Evolutionary conservation across 2,888 invertebrate genomes (phyloP), one percentile per base, ranked within the genome.

Genomic region (Zaprionus lineosus): DNA sequence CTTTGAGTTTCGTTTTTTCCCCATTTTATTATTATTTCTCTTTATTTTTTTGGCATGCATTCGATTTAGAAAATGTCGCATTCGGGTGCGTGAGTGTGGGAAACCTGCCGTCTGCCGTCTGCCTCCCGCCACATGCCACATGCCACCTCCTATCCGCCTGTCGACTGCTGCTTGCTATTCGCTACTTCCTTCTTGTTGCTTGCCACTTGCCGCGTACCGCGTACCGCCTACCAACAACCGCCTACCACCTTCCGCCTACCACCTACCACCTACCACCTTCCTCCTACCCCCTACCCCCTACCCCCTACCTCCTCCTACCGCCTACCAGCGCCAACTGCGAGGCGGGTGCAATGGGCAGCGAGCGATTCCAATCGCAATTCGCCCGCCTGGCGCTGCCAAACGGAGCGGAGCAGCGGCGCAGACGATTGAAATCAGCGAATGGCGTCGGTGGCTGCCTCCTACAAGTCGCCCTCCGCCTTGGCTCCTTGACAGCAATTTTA

Each of bases 61-160:
- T 83, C 72, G 81, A 84, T 81, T 84, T 84, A 81, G 82, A 84
- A 74, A 75, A 75, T 75, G 74, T 74, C 63, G 66, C 72, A 64
- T 61, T 73, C n/a, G 66, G 57, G 64, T 78, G 84, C 84, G 84
- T 84, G 74, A 83, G 74, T 79, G 78, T 79, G 78, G 84, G 78
- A 79, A 78, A 61, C 50, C 33, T 28, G 50, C 18, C 19, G 51
- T 46, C 34, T 39, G 34, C 18, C 11, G 48, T 56, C 39, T 26
- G 12, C 44, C 29, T 36, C 43, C 21, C 8, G 52, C 50, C 16
- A 36, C 55, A 14, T 51, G 37, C 16, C 29, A 29, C 51, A 21
- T 18, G n/a, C n/a, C n/a, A n/a, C n/a, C n/a, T n/a, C n/a, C n/a
- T n/a, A n/a, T n/a, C n/a, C n/a, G n/a, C n/a, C n/a, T n/a, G n/a